Evolutionary conservation across 1,140 invertebrate genomes (phyloP).

Genomic region (Centruroides vittatus): DNA sequence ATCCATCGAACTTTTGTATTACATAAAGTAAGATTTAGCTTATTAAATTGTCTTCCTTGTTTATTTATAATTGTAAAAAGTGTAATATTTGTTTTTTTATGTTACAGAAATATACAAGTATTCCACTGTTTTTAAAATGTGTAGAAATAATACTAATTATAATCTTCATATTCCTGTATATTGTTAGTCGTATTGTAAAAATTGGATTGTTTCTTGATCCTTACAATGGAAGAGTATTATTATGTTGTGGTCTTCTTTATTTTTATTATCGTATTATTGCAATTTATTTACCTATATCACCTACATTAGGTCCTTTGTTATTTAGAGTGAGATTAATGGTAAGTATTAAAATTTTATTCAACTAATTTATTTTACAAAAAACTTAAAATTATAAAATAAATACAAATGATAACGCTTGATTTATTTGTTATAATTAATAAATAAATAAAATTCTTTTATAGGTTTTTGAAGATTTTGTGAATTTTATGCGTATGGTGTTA

Average conservation of each 20-base stretch:
- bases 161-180: slow-evolving; percentile 14
- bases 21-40: slow-evolving; percentile 7
- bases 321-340: slow-evolving; percentile 31
- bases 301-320: slow-evolving; percentile 30
- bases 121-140: slow-evolving; percentile 18
- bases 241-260: slow-evolving; percentile 25
- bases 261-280: slow-evolving; percentile 31
- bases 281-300: slow-evolving; percentile 31
- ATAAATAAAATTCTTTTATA: slow-evolving; percentile 14
- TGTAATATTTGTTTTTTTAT: neutral
- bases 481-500: slow-evolving; percentile 30
- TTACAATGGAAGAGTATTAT: slow-evolving; percentile 18
- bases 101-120: slow-evolving; percentile 18
- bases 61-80: too few relatives aligned
- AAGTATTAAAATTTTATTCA: slow-evolving; percentile 5
- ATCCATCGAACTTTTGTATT: slow-evolving; percentile 16
- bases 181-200: slow-evolving; percentile 16
- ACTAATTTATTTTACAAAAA: neutral
- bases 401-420: too few relatives aligned
- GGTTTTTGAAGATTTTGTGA: slow-evolving; percentile 30
- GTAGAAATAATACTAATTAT: slow-evolving; percentile 17
- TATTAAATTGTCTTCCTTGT: neutral
- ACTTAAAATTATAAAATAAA: too few relatives aligned
- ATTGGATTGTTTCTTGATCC: slow-evolving; percentile 13
- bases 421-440: neutral